Evolutionary conservation across 2,113 vertebrate genomes (phyloP).

Genomic region (Sula dactylatra): DNA sequence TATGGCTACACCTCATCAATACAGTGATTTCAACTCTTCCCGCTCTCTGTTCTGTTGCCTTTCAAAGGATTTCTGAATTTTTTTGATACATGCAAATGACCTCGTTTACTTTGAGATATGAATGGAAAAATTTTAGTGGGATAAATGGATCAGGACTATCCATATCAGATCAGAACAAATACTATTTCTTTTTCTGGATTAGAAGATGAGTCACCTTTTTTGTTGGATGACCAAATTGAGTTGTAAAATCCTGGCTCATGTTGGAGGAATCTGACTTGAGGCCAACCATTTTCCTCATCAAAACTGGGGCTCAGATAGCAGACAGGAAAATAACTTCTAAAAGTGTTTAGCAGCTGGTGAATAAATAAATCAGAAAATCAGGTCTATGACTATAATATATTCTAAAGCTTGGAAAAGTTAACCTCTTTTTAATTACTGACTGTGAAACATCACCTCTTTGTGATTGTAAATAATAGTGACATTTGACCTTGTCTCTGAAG

Average conservation of each 20-base stretch:
- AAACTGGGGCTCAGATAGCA: not conserved
- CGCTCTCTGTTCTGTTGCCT: not conserved
- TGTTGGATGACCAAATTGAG: not conserved
- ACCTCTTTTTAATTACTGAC: not conserved
- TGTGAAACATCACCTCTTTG: not conserved
- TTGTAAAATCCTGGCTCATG: not conserved
- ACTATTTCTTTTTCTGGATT: not conserved
- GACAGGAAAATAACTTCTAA: not conserved
- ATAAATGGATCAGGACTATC: not conserved
- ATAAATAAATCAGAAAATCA: not conserved
- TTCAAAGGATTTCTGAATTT: not conserved
- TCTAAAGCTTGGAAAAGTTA: not conserved
- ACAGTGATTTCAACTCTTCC: not conserved
- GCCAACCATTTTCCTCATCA: not conserved
- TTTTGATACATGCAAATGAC: not conserved
- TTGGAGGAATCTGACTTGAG: not conserved
- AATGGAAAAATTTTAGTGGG: not conserved
- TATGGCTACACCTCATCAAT: fast-evolving
- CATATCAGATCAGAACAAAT: not conserved
- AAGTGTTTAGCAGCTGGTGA: not conserved
- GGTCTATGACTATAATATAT: not conserved
- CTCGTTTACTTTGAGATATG: not conserved
- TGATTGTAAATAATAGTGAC: not conserved
- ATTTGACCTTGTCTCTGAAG: not conserved
- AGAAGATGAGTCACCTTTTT: not conserved